Conservation (phyloP, 2,113 vertebrate species). For the Heteronetta atricapilla region DNA sequence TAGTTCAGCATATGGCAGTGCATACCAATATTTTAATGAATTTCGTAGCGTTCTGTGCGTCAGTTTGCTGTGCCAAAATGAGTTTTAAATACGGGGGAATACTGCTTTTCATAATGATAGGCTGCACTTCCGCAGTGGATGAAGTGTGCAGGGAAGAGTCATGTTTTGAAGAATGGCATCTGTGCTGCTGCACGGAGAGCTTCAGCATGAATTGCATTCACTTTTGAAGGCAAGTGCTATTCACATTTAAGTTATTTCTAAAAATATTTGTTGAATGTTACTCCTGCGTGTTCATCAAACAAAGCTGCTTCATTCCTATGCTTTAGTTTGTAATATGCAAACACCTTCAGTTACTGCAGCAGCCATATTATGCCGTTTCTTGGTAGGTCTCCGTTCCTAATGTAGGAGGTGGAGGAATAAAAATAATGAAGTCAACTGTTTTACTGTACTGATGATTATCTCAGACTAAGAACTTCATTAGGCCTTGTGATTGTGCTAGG, state of each 20-base stretch:
- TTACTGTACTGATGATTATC: neutral
- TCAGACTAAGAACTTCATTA: neutral
- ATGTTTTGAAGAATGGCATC: neutral
- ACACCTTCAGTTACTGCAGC: neutral
- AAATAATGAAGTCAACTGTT: neutral
- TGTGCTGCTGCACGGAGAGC: neutral
- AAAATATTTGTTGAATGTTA: neutral
- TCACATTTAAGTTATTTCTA: neutral
- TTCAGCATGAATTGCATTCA: neutral
- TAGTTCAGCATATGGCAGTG: neutral
- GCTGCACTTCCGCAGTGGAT: neutral
- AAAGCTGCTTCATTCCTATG: neutral
- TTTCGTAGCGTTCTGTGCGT: constrained; percentile 4
- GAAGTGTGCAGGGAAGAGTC: neutral
- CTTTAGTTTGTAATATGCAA: neutral
- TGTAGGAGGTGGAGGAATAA: neutral
- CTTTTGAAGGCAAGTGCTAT: neutral
- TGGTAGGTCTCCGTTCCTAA: neutral
- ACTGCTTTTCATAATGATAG: neutral
- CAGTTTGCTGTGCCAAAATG: neutral
- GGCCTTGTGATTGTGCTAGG: neutral
- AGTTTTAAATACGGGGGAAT: neutral
- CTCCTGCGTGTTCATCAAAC: neutral
- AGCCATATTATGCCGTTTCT: neutral
- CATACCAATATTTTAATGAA: neutral